A percentile compares a stretch with the other conserved stretches of the same genome.
Conservation (phyloP, 2,888 invertebrate species). For the Himalopsyche anomala region DNA sequence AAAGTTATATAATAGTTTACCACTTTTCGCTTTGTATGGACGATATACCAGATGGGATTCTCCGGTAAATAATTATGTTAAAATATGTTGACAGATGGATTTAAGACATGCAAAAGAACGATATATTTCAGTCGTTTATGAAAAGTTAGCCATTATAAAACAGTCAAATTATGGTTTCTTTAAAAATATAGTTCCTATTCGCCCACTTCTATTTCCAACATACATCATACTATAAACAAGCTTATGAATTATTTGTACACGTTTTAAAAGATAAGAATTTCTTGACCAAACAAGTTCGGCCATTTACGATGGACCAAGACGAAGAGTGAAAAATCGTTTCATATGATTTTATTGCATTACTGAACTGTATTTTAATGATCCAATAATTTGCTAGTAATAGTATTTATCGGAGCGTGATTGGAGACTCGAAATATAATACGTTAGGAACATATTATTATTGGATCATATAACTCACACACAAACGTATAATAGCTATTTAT, state of each 20-base stretch:
- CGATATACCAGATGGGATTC: too few relatives aligned
- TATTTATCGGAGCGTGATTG: conserved; percentile 35
- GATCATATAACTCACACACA: not conserved
- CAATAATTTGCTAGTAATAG: conserved; percentile 22
- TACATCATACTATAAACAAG: not conserved
- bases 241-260: not conserved
- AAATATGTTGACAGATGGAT: too few relatives aligned
- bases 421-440: not conserved
- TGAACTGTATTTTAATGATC: conserved; percentile 38
- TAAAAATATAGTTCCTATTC: too few relatives aligned
- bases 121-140: too few relatives aligned
- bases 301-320: conserved; percentile 1
- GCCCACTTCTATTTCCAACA: not conserved
- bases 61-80: too few relatives aligned
- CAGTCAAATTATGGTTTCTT: too few relatives aligned
- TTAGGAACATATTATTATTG: conserved; percentile 3
- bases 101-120: too few relatives aligned
- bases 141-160: too few relatives aligned
- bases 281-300: not conserved
- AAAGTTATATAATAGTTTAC: too few relatives aligned
- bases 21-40: too few relatives aligned
- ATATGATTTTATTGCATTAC: not conserved
- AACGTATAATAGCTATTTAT: not conserved
- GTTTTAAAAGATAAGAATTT: not conserved
- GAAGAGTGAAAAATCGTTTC: conserved; percentile 8